These are phyloP conservation scores for Peromyscus melanophrys DNA, from an alignment of 2,797 vertebrate species.

Conservation along the genomic window DNA sequence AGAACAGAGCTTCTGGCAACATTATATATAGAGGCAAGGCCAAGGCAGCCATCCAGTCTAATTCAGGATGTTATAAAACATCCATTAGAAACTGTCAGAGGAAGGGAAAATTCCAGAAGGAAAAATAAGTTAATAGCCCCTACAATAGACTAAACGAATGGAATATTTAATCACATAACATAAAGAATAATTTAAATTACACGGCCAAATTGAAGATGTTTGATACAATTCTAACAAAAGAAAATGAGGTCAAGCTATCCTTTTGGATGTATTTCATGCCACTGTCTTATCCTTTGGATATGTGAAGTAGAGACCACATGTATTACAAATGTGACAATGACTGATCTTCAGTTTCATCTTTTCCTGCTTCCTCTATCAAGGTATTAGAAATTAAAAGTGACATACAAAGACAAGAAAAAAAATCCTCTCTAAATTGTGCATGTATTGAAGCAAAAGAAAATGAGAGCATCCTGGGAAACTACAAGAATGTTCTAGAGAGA, in stretches of 20 bases:
- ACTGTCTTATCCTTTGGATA: neutral
- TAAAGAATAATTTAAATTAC: slow-evolving; percentile 34
- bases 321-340: neutral
- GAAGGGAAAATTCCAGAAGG: slow-evolving; percentile 51
- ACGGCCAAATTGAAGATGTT: slow-evolving; percentile 27
- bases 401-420: neutral
- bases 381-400: slow-evolving; percentile 46
- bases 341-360: slow-evolving; percentile 9
- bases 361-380: neutral
- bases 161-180: slow-evolving; percentile 37
- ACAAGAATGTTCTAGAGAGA: slow-evolving; percentile 27
- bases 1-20: slow-evolving; percentile 41
- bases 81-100: slow-evolving; percentile 54
- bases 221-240: slow-evolving; percentile 17
- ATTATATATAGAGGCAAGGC: slow-evolving; percentile 25
- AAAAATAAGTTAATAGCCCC: slow-evolving; percentile 10
- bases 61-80: slow-evolving; percentile 35
- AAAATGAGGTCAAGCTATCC: slow-evolving; percentile 21
- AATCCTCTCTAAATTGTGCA: neutral
- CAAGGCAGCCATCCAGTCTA: slow-evolving; percentile 9
- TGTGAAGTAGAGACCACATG: neutral
- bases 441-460: slow-evolving; percentile 54
- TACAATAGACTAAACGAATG: neutral
- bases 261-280: slow-evolving; percentile 4
- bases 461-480: slow-evolving; percentile 34